Evolutionary conservation across 2,113 vertebrate genomes (phyloP), one percentile per base, ranked within the genome.

Genomic region (Phylloscopus trochiloides): DNA sequence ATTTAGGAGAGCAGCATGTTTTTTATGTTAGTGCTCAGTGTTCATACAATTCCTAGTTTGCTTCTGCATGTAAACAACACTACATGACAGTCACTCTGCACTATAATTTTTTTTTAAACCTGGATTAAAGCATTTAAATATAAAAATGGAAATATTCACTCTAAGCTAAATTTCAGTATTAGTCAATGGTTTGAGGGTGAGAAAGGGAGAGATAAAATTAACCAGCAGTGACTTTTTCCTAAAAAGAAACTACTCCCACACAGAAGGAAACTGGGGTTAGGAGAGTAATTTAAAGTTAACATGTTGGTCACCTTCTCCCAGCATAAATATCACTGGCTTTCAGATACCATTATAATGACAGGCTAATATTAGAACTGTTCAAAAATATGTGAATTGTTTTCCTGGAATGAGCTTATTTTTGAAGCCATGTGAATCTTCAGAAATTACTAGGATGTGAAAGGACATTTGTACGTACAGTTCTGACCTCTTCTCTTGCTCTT

Each of bases 401-500:
- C 65, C 42, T 66, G 62, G 66, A 90, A 95, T 21, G 0, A 82
- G 34, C 7, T 91, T 84, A 76, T 78, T 95, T 85, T 84, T 52
- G 38, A 90, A 93, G 31, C 50, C 34, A 31, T 76, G 58, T 83
- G 75, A 96, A 82, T 52, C 58, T 79, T 79, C 28, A 78, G 28
- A 83, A 88, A 31, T 71, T 45, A 61, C 40, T 62, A 57, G n/a
- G 4, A 85, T 92, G 50, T 92, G 74, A 95, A 95, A 94, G 51
- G 19, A 63, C 17, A 54, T 34, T 76, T 94, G 40, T 59, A 51
- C 32, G 17, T n/a, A 62, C 11, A 38, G n/a, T 71, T 92, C 45
- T 95, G 94, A 95, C 88, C 92, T 85, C 80, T 76, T 85, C 38
- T 79, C 74, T 83, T 90, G 81, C 67, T 88, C 88, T 93, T 70